A percentile compares a stretch with the other conserved stretches of the same genome.
Conservation (phyloP, 1,140 invertebrate genomes). For the Pararge aegeria region DNA sequence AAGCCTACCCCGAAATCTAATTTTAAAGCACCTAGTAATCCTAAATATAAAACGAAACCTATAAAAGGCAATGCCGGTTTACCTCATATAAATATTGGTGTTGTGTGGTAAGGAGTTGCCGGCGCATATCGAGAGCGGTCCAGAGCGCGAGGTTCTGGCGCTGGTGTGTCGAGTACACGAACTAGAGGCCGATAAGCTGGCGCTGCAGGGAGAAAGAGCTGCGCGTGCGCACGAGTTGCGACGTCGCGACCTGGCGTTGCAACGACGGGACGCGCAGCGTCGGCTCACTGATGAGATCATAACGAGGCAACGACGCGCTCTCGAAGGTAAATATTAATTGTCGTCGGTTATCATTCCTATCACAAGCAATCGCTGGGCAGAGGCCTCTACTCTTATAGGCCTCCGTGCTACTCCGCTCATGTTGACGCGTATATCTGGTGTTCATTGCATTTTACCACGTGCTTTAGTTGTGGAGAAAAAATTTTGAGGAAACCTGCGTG, state of each 20-base stretch:
- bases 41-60: background rate
- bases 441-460: no score
- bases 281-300: slow-evolving; percentile 95
- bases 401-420: no score
- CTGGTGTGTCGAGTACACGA: slow-evolving; percentile 94
- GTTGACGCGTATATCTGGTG: no score
- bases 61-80: background rate
- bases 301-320: slow-evolving; percentile 90
- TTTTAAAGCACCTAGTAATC: no score
- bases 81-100: background rate
- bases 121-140: slow-evolving; percentile 89
- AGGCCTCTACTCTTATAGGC: no score
- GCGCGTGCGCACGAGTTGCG: slow-evolving; percentile 92
- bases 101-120: slow-evolving; percentile 85
- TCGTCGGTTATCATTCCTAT: no score
- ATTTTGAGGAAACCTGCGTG: no score
- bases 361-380: slow-evolving; percentile 4
- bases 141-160: slow-evolving; percentile 91
- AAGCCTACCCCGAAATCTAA: no score
- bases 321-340: slow-evolving; percentile 84
- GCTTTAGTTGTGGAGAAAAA: no score
- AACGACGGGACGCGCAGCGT: slow-evolving; percentile 91
- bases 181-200: slow-evolving; percentile 94
- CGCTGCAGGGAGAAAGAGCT: slow-evolving; percentile 91
- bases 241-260: slow-evolving; percentile 89